Base-by-base conservation (phyloP, 2,797 vertebrate species). In the Graptemys geographica region DNA sequence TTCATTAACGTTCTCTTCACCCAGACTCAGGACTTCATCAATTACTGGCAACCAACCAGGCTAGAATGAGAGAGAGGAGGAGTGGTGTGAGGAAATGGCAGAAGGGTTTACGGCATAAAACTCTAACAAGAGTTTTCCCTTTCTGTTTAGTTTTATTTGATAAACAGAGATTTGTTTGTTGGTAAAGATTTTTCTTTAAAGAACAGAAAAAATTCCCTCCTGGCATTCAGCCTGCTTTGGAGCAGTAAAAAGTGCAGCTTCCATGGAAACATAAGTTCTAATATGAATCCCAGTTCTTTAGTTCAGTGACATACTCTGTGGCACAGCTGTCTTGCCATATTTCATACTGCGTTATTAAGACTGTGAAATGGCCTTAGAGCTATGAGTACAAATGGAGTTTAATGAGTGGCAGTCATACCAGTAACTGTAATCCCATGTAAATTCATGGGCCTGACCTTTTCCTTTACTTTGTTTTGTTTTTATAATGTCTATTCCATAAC, bases 111-210 rank as follows among this genome's bases (percentile, higher is more conserved):
- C 56, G 56, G 51, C 69, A 65, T 79, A 56, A 83, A 78, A 27
- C 44, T 78, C 74, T 78, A 15, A 27, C 28, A 44, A 28, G 13
- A 76, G 5, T 78, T 15, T 47, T 28, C 44, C 6, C 92, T 51
- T 83, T 6, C 86, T 41, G 11, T 25, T 72, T 41, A 41, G 93
- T 86, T 83, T 15, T 57, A 19, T 86, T 91, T 51, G 27, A 94
- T 0, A 0, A 62, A 69, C 16, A 92, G 88, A 31, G 0, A 0
- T 52, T 94, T 1, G 0, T 28, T 78, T 94, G 74, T 88, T 57
- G 11, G 56, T 37, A 19, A 27, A 83, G 62, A 41, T 92, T 93
- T 62, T 28, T 94, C 62, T 72, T 55, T 59, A 87, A 93, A 92
- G 86, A 91, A 81, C 82, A 94, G 76, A 96, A 92, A 79, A 55